These are phyloP conservation scores for Suillia variegata DNA, from an alignment of 2,888 invertebrate genomes.

Conservation along the genomic window DNA sequence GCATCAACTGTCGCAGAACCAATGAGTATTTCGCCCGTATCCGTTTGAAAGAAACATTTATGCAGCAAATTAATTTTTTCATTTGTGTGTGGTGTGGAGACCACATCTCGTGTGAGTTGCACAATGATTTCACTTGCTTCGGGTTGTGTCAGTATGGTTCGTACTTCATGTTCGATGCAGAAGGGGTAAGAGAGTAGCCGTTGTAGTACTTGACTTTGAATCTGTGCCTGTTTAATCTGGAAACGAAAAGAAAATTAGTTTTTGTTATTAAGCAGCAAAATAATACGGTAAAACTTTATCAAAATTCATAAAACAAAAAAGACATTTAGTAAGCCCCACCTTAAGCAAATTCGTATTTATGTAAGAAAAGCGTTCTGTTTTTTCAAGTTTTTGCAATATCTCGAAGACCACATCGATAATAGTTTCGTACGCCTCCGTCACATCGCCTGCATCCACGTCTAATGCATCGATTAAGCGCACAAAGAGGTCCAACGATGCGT, in stretches of 20 bases:
- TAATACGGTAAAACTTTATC: too few relatives aligned
- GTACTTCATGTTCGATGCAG: slow-evolving; percentile 51
- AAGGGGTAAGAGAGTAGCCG: slow-evolving; percentile 58
- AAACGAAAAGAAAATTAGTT: slow-evolving; percentile 11
- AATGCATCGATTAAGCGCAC: slow-evolving; percentile 39
- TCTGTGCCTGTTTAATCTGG: slow-evolving; percentile 43
- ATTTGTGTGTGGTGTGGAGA: slow-evolving; percentile 43
- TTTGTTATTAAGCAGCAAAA: too few relatives aligned
- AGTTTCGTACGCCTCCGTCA: slow-evolving; percentile 63
- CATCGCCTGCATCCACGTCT: too few relatives aligned
- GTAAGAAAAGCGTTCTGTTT: slow-evolving; percentile 64
- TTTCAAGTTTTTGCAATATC: slow-evolving; percentile 64
- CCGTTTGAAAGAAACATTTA: slow-evolving; percentile 60
- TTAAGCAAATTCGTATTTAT: slow-evolving; percentile 64
- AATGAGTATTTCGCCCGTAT: slow-evolving; percentile 56
- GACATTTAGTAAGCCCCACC: slow-evolving; percentile 57
- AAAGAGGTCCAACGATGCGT: slow-evolving; percentile 46
- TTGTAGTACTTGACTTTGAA: slow-evolving; percentile 52
- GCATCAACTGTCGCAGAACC: slow-evolving; percentile 49
- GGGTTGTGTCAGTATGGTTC: slow-evolving; percentile 46
- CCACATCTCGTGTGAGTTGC: slow-evolving; percentile 46
- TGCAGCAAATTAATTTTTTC: slow-evolving; percentile 56
- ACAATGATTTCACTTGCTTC: slow-evolving; percentile 45
- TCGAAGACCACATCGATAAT: slow-evolving; percentile 70
- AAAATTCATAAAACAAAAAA: too few relatives aligned